Evolutionary conservation across 2,888 invertebrate genomes (phyloP).

Genomic region (Metopia argyrocephala): DNA sequence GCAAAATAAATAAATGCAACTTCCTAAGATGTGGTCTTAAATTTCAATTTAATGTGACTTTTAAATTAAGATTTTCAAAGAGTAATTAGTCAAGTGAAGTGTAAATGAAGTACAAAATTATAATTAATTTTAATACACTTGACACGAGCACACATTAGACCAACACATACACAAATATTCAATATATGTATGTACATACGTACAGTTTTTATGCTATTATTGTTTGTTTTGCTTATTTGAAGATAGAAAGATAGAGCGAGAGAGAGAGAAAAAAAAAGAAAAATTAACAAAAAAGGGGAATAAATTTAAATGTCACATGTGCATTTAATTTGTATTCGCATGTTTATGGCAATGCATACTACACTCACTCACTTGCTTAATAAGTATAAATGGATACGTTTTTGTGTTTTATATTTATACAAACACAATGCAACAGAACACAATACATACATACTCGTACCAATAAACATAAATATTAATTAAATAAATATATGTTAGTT

Average conservation of each 20-base stretch:
- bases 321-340: slow-evolving; percentile 56
- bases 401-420: slow-evolving; percentile 18
- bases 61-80: neutral
- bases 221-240: slow-evolving; percentile 24
- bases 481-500: slow-evolving; percentile 34
- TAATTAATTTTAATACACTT: slow-evolving; percentile 1
- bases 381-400: too few species aligned
- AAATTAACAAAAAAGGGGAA: too few species aligned
- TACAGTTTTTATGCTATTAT: neutral
- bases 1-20: neutral
- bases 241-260: slow-evolving; percentile 36
- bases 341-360: slow-evolving; percentile 29
- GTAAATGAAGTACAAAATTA: slow-evolving; percentile 26
- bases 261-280: too few species aligned
- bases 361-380: neutral
- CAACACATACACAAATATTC: neutral
- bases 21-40: neutral
- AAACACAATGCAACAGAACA: slow-evolving; percentile 25
- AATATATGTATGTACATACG: neutral
- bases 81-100: slow-evolving; percentile 14
- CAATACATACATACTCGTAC: neutral
- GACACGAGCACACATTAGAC: neutral
- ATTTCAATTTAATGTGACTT: neutral
- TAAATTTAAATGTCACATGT: slow-evolving; percentile 59
- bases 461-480: slow-evolving; percentile 33